Evolutionary conservation across 1,140 invertebrate species (phyloP), one percentile per base, ranked within the genome.

Genomic region (Drosophila saltans): DNA sequence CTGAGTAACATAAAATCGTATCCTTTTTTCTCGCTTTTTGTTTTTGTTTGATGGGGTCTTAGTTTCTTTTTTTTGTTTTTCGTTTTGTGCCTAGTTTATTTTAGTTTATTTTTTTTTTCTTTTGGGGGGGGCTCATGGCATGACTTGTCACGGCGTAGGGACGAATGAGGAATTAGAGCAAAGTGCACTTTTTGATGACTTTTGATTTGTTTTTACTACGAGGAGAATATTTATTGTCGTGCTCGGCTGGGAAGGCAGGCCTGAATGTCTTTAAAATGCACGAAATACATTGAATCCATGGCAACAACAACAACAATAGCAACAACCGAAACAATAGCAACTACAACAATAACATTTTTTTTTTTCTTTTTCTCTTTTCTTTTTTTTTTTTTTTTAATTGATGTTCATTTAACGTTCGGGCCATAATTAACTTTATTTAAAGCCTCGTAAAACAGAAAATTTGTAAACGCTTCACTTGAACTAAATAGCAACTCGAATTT

Each of bases 181-280:
- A 88, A 88, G 83, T 88, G 83, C 83, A 88, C 76, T 88, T 88
- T 89, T 88, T 88, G 83, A 88, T 89, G 80, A 88, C 83, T 88
- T 88, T 88, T 88, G 83, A 88, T 88, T 88, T 88, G 83, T 88
- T 88, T 88, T 52, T 52, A 52, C 45, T 88, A 88, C 83, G 84
- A 88, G 80, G 66, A 78, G 83, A 88, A 88, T 88, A 88, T 88
- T 88, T 88, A 88, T 88, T 88, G 83, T 88, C 83, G 78, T 88
- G 76, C 72, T 66, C 48, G 66, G 55, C 72, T 24, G 66, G 66
- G 65, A 39, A 56, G 36, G 7, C 33, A 60, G 45, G 45, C 45
- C 45, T 26, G 26, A 52, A 52, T 52, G 83, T 88, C 76, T 86
- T 86, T 88, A 86, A 86, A 86, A 83, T 88, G 83, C 83, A 86